Evolutionary conservation across 2,113 vertebrate genomes (phyloP).

Genomic region (Periophthalmodon schlosseri): DNA sequence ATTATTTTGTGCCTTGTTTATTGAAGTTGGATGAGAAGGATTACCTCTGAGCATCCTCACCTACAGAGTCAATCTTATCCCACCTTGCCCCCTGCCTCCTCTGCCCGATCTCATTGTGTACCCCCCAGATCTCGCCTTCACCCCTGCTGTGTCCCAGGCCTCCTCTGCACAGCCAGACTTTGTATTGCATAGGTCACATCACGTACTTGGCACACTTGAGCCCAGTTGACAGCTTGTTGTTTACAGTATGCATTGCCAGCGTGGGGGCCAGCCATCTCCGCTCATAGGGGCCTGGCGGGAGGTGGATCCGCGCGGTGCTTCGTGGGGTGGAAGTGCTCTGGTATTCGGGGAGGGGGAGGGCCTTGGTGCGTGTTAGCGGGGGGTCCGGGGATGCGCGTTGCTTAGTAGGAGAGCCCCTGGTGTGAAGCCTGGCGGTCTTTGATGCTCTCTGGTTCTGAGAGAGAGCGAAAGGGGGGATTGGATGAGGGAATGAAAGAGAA

Average conservation of each 20-base stretch:
- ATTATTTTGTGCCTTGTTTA: slow-evolving; percentile 2
- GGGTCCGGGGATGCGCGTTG: slow-evolving; percentile 61
- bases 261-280: slow-evolving; percentile 72
- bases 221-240: slow-evolving; percentile 88
- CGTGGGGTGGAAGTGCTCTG: slow-evolving; percentile 41
- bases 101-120: slow-evolving; percentile 10
- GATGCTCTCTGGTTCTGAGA: slow-evolving; percentile 71
- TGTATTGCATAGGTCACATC: slow-evolving; percentile 82
- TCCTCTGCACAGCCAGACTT: slow-evolving; percentile 56
- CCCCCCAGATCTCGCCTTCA: slow-evolving; percentile 33
- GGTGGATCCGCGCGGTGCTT: slow-evolving; percentile 35
- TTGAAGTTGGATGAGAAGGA: slow-evolving; percentile 5
- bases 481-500: slow-evolving; percentile 67
- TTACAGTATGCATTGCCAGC: slow-evolving; percentile 82
- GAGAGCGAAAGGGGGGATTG: slow-evolving; percentile 18
- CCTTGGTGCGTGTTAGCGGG: slow-evolving; percentile 52
- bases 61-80: slow-evolving; percentile 8
- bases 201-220: slow-evolving; percentile 81
- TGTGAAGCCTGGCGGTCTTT: slow-evolving; percentile 84
- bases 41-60: slow-evolving; percentile 2
- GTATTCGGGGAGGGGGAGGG: slow-evolving; percentile 41
- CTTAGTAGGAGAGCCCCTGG: slow-evolving; percentile 79
- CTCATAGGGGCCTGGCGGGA: slow-evolving; percentile 55
- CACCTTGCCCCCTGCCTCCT: background rate
- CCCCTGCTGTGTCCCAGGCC: slow-evolving; percentile 51